Base-by-base conservation (phyloP, 2,797 vertebrate genomes). In the Leptatherina wallacei region DNA sequence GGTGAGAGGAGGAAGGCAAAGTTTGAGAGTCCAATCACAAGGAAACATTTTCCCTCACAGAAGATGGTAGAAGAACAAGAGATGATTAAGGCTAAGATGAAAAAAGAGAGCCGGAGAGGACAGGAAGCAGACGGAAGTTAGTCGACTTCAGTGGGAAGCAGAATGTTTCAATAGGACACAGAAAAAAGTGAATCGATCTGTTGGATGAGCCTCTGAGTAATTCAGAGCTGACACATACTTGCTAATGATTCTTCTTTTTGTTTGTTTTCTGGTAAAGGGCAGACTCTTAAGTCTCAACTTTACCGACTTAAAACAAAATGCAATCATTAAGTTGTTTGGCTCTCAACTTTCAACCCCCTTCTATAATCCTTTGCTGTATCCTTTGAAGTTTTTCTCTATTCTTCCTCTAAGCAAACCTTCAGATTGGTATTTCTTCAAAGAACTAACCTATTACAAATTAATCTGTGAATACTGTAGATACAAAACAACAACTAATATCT, bases 1-100 rank as follows among this genome's bases (percentile, higher is more conserved):
- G 75, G 75, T 36, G 30, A 71, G 44, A 66, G 27, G 51, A 74
- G 22, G 47, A 51, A 65, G 61, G 38, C 9, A 33, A 40, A 54
- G 69, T 77, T 75, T 44, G 29, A 75, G 32, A 76, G 70, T 66
- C 9, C 9, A 63, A 22, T 64, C 13, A 32, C 56, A 29, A 69
- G 77, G 68, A 73, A 65, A 77, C 14, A 61, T 60, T 64, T 42
- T 4, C 3, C 57, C 57, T 33, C 20, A 70, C 73, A 65, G 42
- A 71, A 63, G 54, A 49, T 24, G 57, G 24, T 27, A 27, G 65
- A 0, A 16, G n/a, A 33, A 52, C 10, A 27, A 47, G 33, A 52
- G 29, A 65, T 18, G 27, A 67, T 7, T 29, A 9, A 52, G 69
- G 68, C 52, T 49, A 30, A 61, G 54, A 54, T 1, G 13, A 68